Percentiles rank a stretch among this genome's conserved stretches.
Evolutionary conservation across 37 sponge, comb jelly and placozoan genomes (phyloP).

Genomic region (Axinella damicornis): DNA sequence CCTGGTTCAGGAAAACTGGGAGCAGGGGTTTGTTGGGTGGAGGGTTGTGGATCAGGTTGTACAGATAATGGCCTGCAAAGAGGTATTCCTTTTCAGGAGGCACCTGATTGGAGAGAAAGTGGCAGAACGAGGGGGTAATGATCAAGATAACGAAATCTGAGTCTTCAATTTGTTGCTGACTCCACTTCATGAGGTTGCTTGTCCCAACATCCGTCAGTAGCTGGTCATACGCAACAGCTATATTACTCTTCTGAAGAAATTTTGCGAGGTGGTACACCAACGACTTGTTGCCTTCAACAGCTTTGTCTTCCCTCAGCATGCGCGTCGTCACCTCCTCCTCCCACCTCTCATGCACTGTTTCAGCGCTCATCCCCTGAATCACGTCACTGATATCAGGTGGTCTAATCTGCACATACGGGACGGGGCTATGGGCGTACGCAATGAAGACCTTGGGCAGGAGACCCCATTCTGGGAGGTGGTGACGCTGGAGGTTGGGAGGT

Average conservation of each 20-base stretch:
- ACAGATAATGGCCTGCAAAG: conserved; percentile 26
- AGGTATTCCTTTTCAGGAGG: conserved; percentile 22
- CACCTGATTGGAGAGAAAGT: conserved; percentile 52
- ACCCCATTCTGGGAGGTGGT: too few relatives aligned
- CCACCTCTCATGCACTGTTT: neutral
- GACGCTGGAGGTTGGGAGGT: neutral
- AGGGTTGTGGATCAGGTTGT: conserved; percentile 25
- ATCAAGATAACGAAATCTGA: conserved; percentile 61
- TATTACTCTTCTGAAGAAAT: conserved; percentile 6
- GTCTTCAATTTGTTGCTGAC: conserved; percentile 50
- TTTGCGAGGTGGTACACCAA: conserved; percentile 23
- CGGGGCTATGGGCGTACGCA: conserved; percentile 53
- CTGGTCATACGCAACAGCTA: conserved; percentile 48
- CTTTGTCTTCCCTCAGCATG: neutral
- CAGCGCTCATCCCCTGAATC: neutral
- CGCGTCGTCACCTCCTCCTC: neutral
- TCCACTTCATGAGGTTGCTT: conserved; percentile 24
- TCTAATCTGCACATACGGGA: conserved; percentile 9
- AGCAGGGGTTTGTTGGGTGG: neutral
- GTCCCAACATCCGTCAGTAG: neutral
- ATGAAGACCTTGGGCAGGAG: conserved; percentile 58
- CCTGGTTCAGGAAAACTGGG: conserved; percentile 40
- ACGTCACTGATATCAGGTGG: conserved; percentile 17
- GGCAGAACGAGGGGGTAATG: conserved; percentile 50
- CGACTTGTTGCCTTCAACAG: neutral